Evolutionary conservation across 2,797 vertebrate genomes (phyloP).

Genomic region (Dromococcyx pavoninus): DNA sequence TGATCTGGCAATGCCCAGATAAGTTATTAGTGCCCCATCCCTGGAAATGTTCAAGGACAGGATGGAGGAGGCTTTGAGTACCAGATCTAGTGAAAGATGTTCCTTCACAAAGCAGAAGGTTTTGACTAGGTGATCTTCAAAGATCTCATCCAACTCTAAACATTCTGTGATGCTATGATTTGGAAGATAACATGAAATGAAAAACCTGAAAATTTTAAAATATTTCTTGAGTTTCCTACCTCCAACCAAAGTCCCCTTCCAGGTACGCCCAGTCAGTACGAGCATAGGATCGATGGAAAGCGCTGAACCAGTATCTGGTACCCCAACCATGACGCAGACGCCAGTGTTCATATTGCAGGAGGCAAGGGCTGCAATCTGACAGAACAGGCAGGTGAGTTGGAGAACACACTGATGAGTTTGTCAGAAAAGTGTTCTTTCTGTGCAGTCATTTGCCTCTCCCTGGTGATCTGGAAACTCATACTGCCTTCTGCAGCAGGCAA

Average conservation of each 20-base stretch:
- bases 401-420: rapidly evolving
- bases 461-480: neutral
- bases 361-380: slow-evolving; percentile 60
- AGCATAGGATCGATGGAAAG: slow-evolving; percentile 20
- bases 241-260: slow-evolving; percentile 51
- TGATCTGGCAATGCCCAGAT: no score
- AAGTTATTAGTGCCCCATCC: no score
- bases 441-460: neutral
- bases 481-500: neutral
- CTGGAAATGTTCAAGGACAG: no score
- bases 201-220: neutral
- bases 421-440: neutral
- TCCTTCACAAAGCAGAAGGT: no score
- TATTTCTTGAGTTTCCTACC: neutral
- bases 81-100: no score
- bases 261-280: slow-evolving; percentile 42
- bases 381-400: neutral
- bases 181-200: neutral
- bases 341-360: slow-evolving; percentile 64
- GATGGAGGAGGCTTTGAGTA: no score
- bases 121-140: no score
- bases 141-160: no score
- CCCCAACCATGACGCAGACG: slow-evolving; percentile 19
- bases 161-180: no score
- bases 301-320: neutral